phyloP scores from a whole-genome alignment of 2,113 vertebrate species.

The Nothocercus julius region DNA sequence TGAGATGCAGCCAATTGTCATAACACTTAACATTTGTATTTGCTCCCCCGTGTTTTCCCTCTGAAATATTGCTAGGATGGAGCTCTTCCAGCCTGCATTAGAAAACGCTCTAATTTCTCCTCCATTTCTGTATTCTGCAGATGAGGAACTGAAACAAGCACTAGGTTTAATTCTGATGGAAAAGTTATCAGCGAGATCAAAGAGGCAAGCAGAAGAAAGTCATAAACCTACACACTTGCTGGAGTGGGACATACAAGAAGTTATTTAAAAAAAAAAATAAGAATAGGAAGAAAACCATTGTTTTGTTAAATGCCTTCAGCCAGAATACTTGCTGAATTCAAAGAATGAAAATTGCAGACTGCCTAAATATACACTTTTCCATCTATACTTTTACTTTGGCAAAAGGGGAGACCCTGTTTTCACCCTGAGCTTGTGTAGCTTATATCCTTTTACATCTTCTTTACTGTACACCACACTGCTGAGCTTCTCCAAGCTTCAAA shows the following conservation, averaged over 20 bases:
- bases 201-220: not conserved
- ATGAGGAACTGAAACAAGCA: not conserved
- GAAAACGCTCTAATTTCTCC: not conserved
- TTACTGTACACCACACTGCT: not conserved
- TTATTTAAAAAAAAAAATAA: not conserved
- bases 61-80: not conserved
- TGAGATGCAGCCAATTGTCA: not conserved
- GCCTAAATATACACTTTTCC: not conserved
- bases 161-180: not conserved
- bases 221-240: not conserved
- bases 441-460: not conserved
- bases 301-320: not conserved
- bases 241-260: not conserved
- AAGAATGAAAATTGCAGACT: not conserved
- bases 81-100: not conserved
- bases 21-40: not conserved
- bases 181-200: constrained; percentile 28
- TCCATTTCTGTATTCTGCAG: not conserved
- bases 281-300: not conserved
- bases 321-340: not conserved
- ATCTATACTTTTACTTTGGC: not conserved
- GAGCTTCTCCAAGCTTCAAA: not conserved
- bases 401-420: not conserved
- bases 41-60: not conserved
- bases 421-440: not conserved